Conservation (phyloP, 30 jellyfish, hydroid and myxozoan genomes). For the Phacellophora camtschatica region DNA sequence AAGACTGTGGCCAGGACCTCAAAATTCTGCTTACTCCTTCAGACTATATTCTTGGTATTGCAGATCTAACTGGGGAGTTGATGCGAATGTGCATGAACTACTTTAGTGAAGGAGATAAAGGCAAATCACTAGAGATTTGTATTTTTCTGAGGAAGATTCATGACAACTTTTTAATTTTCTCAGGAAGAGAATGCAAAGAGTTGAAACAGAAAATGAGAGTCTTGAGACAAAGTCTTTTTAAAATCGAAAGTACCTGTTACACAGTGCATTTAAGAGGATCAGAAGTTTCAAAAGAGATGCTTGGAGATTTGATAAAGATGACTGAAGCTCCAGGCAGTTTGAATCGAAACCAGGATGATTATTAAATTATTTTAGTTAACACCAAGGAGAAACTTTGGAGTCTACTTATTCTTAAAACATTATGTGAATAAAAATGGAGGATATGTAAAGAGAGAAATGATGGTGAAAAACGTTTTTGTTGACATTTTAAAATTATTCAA, state of each 20-base stretch:
- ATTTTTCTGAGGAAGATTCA: constrained; percentile 43
- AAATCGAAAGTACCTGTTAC: constrained; percentile 83
- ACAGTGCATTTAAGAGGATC: constrained; percentile 72
- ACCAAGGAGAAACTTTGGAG: too few species aligned
- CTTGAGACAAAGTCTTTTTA: constrained; percentile 63
- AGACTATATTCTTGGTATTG: constrained; percentile 86
- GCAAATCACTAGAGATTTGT: constrained; percentile 55
- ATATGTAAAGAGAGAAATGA: too few species aligned
- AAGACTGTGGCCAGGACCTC: background rate
- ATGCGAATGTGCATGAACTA: constrained; percentile 78
- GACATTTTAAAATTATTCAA: too few species aligned
- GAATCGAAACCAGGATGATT: too few species aligned
- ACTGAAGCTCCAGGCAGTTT: background rate
- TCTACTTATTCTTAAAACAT: too few species aligned
- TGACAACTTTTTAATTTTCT: constrained; percentile 48
- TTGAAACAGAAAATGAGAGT: constrained; percentile 53
- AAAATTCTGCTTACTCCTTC: constrained; percentile 34
- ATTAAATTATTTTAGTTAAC: too few species aligned
- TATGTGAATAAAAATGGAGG: too few species aligned
- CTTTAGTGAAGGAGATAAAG: constrained; percentile 64
- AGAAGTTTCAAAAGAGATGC: constrained; percentile 75
- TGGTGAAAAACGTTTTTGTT: too few species aligned
- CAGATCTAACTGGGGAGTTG: constrained; percentile 93
- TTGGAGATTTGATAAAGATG: constrained; percentile 45
- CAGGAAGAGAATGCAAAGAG: constrained; percentile 56